Evolutionary conservation across 2,797 vertebrate genomes (phyloP), one percentile per base, ranked within the genome.

Genomic region (Huso huso): DNA sequence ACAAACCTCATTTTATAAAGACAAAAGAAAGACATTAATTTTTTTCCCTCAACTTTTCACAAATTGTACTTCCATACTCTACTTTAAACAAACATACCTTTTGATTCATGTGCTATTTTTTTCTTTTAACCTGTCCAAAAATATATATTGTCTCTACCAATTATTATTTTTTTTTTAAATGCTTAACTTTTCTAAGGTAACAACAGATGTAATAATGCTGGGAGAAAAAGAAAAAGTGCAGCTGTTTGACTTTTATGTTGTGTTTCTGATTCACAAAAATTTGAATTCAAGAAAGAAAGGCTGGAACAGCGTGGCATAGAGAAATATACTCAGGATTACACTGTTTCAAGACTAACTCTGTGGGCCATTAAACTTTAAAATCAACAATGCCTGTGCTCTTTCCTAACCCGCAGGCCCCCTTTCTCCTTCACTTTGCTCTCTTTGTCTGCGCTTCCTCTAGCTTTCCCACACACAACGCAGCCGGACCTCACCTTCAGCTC

Each of bases 401-500:
- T 37, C 23, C 23, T 37, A 37, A 37, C 23, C 23, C 23, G 23
- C 23, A 37, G 23, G 23, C 23, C 4, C 23, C 23, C 23, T 37
- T 37, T 37, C 23, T 37, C 2, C 23, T 70, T 75, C 63, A 69
- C 62, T 68, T 68, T 60, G 69, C 82, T 76, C 75, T 81, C 77
- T 79, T 74, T 81, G 78, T 79, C 77, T 74, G 74, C 74, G 72
- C 75, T 75, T 90, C 86, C 89, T 83, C 83, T 80, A 75, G 70
- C 75, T 80, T 86, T 86, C 87, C 89, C 86, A 87, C 85, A 88
- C 84, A 88, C 83, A 74, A 87, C 81, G 86, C 80, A 70, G 72
- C 69, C 87, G 81, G 85, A 84, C 87, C 88, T 89, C 84, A 87
- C 87, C 90, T 93, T 88, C 85, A 88, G 88, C 90, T 88, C 92